phyloP scores from a whole-genome alignment of 2,888 invertebrate species.

The Ophion ellenae region DNA sequence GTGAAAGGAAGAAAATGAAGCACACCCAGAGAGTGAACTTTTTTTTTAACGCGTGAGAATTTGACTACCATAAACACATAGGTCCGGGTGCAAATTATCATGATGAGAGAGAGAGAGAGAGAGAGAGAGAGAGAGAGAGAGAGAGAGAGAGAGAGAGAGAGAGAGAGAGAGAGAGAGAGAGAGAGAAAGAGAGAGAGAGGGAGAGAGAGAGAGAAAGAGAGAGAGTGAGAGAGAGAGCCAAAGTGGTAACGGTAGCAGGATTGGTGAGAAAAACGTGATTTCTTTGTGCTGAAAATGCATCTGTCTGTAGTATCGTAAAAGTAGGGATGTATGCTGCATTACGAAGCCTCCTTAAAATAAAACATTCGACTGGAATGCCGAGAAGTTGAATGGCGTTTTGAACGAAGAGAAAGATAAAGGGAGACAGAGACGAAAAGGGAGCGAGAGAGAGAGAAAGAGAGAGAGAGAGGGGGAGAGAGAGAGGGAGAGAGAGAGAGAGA shows the following conservation, averaged over 20 bases:
- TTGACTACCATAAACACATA: not conserved
- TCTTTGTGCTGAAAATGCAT: constrained; percentile 55
- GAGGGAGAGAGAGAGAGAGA: constrained; percentile 10
- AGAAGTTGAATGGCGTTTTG: constrained; percentile 22
- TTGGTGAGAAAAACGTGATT: constrained; percentile 59
- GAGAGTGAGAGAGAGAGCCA: no score
- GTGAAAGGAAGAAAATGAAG: not conserved
- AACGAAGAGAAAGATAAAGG: constrained; percentile 18
- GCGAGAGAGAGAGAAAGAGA: not conserved
- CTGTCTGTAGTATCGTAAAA: constrained; percentile 12
- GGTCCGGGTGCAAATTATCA: no score
- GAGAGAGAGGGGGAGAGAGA: constrained; percentile 35
- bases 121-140: no score
- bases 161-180: no score
- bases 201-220: no score
- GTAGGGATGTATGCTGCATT: constrained; percentile 18
- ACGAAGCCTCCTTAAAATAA: constrained; percentile 65
- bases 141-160: no score
- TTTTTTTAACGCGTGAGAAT: constrained; percentile 28
- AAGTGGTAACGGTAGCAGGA: constrained; percentile 19
- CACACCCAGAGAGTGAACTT: not conserved
- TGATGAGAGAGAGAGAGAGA: not conserved
- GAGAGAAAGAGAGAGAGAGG: no score
- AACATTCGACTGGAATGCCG: constrained; percentile 64
- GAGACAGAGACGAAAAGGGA: no score